Percentiles rank a stretch among this genome's conserved stretches.
Evolutionary conservation across 2,888 invertebrate genomes (phyloP).

Genomic region (Mythimna vitellina): DNA sequence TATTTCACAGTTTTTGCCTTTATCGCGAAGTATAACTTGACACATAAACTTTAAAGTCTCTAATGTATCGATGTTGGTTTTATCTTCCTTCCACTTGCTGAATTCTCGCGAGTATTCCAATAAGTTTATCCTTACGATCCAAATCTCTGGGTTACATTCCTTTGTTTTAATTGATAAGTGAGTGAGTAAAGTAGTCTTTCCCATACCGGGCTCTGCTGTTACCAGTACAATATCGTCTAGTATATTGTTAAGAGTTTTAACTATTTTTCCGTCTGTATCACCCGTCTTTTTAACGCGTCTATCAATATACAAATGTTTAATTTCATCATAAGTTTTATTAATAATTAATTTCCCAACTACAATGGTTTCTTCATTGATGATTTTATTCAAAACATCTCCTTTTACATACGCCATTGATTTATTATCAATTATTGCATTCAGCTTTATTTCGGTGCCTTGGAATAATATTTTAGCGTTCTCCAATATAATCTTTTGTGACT

Average conservation of each 20-base stretch:
- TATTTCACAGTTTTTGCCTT: background rate
- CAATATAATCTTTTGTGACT: slow-evolving; percentile 23
- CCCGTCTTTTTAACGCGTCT: slow-evolving; percentile 21
- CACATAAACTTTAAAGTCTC: slow-evolving; percentile 26
- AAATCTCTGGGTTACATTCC: slow-evolving; percentile 28
- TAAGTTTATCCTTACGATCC: slow-evolving; percentile 54
- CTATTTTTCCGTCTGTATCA: background rate
- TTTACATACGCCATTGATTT: slow-evolving; percentile 28
- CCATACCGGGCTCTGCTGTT: slow-evolving; percentile 55
- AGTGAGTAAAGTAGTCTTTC: slow-evolving; percentile 53
- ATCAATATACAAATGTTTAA: slow-evolving; percentile 38
- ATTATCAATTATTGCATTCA: slow-evolving; percentile 32
- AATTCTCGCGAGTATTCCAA: slow-evolving; percentile 40
- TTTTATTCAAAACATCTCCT: slow-evolving; percentile 35
- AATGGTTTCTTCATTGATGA: slow-evolving; percentile 23
- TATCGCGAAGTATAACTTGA: background rate
- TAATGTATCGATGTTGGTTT: slow-evolving; percentile 4
- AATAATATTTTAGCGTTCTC: slow-evolving; percentile 26
- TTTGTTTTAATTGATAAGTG: slow-evolving; percentile 41
- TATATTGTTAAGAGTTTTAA: background rate
- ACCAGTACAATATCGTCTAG: slow-evolving; percentile 30
- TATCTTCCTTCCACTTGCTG: slow-evolving; percentile 22
- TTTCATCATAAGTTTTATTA: slow-evolving; percentile 37
- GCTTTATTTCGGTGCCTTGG: slow-evolving; percentile 35
- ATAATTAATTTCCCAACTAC: slow-evolving; percentile 22